Base-by-base conservation (phyloP, 2,888 invertebrate genomes). In the Hirtodrosophila duncani region DNA sequence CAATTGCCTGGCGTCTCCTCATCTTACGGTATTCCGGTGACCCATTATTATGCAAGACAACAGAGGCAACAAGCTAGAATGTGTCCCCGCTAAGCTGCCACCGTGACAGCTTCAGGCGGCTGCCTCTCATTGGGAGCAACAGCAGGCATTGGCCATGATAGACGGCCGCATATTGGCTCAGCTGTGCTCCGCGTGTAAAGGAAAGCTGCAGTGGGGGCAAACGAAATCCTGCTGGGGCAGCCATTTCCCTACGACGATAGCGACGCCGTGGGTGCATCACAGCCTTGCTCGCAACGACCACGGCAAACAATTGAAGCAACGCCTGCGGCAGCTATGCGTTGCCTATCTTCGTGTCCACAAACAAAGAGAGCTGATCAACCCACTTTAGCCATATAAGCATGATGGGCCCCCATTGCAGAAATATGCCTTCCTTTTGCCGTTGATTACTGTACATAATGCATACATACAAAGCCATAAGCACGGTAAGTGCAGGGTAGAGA, bases 161-260 rank as follows among this genome's bases (percentile, higher is more conserved):
- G 23, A 93, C 92, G 0, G 92, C 92, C 84, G 93, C 93, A 81
- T 92, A 93, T 89, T 93, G 91, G 78, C 92, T 92, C 34, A 93
- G 88, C 0, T 94, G 87, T 23, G 23, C 23, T 50, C 93, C 93
- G 83, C 93, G 93, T 1, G 93, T 93, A 8, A 94, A 90, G 83
- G 93, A 93, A 0, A 92, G 93, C 68, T 91, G 89, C 36, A 93
- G 89, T 83, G 89, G 81, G 93, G 93, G 33, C 93, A 93, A 38
- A 81, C 64, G 45, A 82, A 77, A 43, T 85, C 81, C 63, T 82
- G 83, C 59, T 83, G 83, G 27, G 83, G 79, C 53, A 82, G 36
- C 81, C 82, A 81, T 23, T 70, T 56, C 37, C 90, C 90, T 1
- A 92, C 88, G 83, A 90, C 90, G 0, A 93, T 1, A 89, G 85